phyloP scores from a whole-genome alignment of 2,888 invertebrate species.

The Cordylochernes scorpioides region DNA sequence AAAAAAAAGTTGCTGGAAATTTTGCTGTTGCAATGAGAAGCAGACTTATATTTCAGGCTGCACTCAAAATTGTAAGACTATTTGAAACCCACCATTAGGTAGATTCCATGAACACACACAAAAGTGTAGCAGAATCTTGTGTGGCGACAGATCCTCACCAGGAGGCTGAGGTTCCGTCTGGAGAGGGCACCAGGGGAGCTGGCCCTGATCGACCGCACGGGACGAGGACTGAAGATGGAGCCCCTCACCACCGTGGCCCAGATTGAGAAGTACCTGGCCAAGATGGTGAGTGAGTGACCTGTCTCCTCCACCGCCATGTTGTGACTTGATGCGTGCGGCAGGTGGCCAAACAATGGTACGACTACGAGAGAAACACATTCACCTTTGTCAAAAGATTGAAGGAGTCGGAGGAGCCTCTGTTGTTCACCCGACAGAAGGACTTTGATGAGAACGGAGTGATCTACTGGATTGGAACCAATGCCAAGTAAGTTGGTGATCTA shows the following conservation, averaged over 20 bases:
- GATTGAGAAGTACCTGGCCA: slow-evolving; percentile 66
- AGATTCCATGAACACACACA: no score
- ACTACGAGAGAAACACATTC: slow-evolving; percentile 63
- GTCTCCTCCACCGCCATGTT: slow-evolving; percentile 1
- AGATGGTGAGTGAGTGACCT: slow-evolving; percentile 30
- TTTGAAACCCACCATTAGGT: no score
- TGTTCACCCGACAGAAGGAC: slow-evolving; percentile 51
- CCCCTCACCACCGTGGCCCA: slow-evolving; percentile 79
- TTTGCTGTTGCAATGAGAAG: no score
- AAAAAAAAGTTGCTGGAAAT: no score
- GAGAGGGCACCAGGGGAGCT: slow-evolving; percentile 57
- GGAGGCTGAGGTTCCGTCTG: slow-evolving; percentile 60
- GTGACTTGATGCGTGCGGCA: slow-evolving; percentile 12
- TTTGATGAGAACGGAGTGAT: slow-evolving; percentile 88
- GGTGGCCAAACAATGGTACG: slow-evolving; percentile 98
- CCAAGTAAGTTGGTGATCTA: no score
- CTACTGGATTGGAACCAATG: slow-evolving; percentile 85
- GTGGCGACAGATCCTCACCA: slow-evolving; percentile 46
- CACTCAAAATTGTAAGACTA: no score
- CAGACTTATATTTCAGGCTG: no score
- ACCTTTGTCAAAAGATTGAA: slow-evolving; percentile 64
- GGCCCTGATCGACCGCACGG: slow-evolving; percentile 64
- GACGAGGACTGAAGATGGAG: slow-evolving; percentile 61
- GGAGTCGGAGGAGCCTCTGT: slow-evolving; percentile 26
- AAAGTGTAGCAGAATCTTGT: no score